Evolutionary conservation across 64 coral and sea anemone genomes (phyloP), one percentile per base, ranked within the genome.

Genomic region (Trachythela sp.): DNA sequence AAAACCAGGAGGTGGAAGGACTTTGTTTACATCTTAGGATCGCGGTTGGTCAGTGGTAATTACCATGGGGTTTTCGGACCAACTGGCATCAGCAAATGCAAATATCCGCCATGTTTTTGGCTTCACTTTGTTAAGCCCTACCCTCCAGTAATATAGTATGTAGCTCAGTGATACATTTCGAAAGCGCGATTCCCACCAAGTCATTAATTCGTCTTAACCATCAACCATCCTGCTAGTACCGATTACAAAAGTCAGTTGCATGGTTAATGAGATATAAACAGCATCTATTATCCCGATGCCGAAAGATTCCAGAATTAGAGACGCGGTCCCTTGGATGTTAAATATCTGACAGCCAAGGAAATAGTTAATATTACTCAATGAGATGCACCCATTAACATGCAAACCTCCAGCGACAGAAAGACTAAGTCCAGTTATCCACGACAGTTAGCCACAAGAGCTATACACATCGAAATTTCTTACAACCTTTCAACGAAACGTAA

Each of bases 241-340:
- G 35, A 9, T 38, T 92, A 68, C 59, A 84, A 54, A 87, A 92
- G 48, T 68, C 64, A 13, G 85, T 92, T 18, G 90, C 90, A 20
- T 92, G 84, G 90, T 32, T 92, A 38, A 7, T 83, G 20, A 54
- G 90, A 41, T 92, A 87, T 60, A 92, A 92, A 68, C 48, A 87
- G 15, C 76, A 87, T 54, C 6, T 92, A 18, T 67, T 42, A 30
- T 80, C 34, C 36, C 60, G 42, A 38, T 52, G n/a, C 31, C 40
- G 68, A 32, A 87, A 87, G 85, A 39, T 41, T 72, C 48, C 40
- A 9, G 67, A 77, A 37, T 3, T 87, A 31, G 36, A n/a, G 34
- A 39, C 49, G 2, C 13, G 85, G 83, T 3, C 67, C 84, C 9
- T 54, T 87, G 48, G 48, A 83, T 27, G 84, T 87, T n/a, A 27